A percentile compares a stretch with the other conserved stretches of the same genome.
Conservation (phyloP, 2,113 vertebrate species). For the Gasterosteus aculeatus region DNA sequence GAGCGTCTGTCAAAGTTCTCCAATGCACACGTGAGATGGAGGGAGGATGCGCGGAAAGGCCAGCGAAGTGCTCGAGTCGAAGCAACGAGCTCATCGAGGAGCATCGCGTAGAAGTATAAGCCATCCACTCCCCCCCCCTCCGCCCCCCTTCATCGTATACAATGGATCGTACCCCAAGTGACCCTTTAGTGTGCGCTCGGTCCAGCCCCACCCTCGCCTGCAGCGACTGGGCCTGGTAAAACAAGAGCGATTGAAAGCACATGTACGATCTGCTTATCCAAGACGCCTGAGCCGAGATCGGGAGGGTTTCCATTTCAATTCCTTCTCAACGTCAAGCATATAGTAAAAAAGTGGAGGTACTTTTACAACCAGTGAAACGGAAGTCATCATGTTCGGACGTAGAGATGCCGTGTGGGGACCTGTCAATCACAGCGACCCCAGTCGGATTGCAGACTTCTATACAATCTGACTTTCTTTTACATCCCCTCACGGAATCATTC, state of each 20-base stretch:
- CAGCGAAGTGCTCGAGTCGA: slow-evolving; percentile 59
- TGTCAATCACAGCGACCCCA: too few relatives aligned
- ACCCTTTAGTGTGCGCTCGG: slow-evolving; percentile 23
- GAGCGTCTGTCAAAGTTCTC: slow-evolving; percentile 36
- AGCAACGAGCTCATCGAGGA: slow-evolving; percentile 42
- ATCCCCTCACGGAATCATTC: background rate
- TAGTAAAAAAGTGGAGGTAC: too few relatives aligned
- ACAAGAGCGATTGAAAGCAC: background rate
- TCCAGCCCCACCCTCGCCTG: slow-evolving; percentile 10
- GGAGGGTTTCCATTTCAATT: too few relatives aligned
- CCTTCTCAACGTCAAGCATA: too few relatives aligned
- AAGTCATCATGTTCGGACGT: too few relatives aligned
- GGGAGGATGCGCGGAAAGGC: slow-evolving; percentile 59
- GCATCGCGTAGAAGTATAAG: slow-evolving; percentile 48
- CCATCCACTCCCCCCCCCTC: too few relatives aligned
- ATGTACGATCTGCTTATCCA: background rate
- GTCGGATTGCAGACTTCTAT: background rate
- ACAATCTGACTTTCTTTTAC: too few relatives aligned
- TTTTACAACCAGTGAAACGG: too few relatives aligned
- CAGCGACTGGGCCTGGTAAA: background rate
- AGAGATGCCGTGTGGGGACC: too few relatives aligned
- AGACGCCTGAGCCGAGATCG: background rate
- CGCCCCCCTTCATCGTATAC: slow-evolving; percentile 6
- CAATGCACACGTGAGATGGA: slow-evolving; percentile 44
- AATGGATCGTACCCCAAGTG: background rate